A percentile compares a stretch with the other conserved stretches of the same genome.
These are phyloP conservation scores for Polypterus bichir DNA, from an alignment of 2,113 vertebrate genomes.

Conservation along the genomic window DNA sequence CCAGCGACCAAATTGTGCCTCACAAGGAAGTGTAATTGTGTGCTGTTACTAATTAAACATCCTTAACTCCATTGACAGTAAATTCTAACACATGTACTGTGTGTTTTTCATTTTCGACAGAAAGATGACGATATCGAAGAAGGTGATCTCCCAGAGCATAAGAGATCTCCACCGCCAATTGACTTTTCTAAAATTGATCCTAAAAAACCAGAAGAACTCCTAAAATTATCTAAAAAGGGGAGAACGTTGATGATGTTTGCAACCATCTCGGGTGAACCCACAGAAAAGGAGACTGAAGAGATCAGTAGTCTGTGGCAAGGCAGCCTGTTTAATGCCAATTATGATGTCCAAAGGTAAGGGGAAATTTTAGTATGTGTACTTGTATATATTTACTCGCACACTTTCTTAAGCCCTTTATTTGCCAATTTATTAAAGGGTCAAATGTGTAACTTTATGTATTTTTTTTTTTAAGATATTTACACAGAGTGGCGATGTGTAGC, in stretches of 20 bases:
- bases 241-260: slow-evolving; percentile 93
- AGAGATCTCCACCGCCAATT: slow-evolving; percentile 66
- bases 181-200: slow-evolving; percentile 84
- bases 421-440: no score
- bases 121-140: slow-evolving; percentile 94
- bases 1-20: no score
- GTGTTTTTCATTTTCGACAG: slow-evolving; percentile 32
- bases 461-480: background rate
- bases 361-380: no score
- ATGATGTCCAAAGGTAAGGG: slow-evolving; percentile 77
- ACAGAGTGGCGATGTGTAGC: background rate
- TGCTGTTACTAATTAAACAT: no score
- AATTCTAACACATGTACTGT: no score
- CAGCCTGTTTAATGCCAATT: slow-evolving; percentile 94
- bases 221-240: slow-evolving; percentile 88
- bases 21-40: no score
- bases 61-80: no score
- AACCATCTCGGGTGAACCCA: slow-evolving; percentile 74
- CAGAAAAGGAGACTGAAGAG: slow-evolving; percentile 86
- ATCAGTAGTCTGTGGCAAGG: slow-evolving; percentile 90
- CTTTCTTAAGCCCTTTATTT: no score
- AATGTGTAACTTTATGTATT: no score
- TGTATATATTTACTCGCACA: no score
- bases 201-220: slow-evolving; percentile 77
- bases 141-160: slow-evolving; percentile 88